These are phyloP conservation scores for Siderastrea radians DNA, from an alignment of 92 coral and sea anemone genomes.

Conservation along the genomic window DNA sequence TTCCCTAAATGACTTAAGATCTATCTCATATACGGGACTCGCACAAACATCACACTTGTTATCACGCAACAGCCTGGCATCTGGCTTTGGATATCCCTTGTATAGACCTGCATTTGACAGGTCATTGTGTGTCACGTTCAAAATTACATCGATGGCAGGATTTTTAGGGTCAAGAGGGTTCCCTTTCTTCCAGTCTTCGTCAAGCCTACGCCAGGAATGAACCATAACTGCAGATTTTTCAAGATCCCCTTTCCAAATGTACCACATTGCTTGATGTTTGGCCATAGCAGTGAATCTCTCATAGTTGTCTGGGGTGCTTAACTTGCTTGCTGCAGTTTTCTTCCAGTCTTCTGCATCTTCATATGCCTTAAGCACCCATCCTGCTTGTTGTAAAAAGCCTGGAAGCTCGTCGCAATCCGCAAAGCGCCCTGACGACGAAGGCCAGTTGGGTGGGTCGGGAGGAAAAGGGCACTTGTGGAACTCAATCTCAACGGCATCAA, in stretches of 20 bases:
- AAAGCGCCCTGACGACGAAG: background rate
- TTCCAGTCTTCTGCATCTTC: slow-evolving; percentile 57
- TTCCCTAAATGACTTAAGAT: slow-evolving; percentile 9
- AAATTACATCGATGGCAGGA: slow-evolving; percentile 41
- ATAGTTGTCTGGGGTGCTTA: slow-evolving; percentile 58
- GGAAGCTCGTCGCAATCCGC: background rate
- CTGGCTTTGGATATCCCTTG: slow-evolving; percentile 28
- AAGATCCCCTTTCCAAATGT: slow-evolving; percentile 38
- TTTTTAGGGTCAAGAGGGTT: slow-evolving; percentile 33
- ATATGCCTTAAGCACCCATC: slow-evolving; percentile 32
- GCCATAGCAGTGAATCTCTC: slow-evolving; percentile 71
- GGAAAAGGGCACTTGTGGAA: slow-evolving; percentile 61
- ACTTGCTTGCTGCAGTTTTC: slow-evolving; percentile 22
- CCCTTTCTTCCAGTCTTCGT: slow-evolving; percentile 47
- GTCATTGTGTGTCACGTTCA: slow-evolving; percentile 45
- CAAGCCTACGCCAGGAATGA: slow-evolving; percentile 46
- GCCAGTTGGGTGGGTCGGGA: slow-evolving; percentile 42
- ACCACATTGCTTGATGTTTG: slow-evolving; percentile 76
- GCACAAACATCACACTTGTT: slow-evolving; percentile 31
- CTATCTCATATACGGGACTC: slow-evolving; percentile 2
- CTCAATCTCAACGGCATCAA: slow-evolving; percentile 51
- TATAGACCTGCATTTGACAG: slow-evolving; percentile 24
- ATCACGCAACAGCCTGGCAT: slow-evolving; percentile 23
- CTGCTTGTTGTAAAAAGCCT: slow-evolving; percentile 14
- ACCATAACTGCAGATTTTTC: slow-evolving; percentile 72